These are phyloP conservation scores for Lanius collurio DNA, from an alignment of 2,113 vertebrate genomes.

Conservation along the genomic window DNA sequence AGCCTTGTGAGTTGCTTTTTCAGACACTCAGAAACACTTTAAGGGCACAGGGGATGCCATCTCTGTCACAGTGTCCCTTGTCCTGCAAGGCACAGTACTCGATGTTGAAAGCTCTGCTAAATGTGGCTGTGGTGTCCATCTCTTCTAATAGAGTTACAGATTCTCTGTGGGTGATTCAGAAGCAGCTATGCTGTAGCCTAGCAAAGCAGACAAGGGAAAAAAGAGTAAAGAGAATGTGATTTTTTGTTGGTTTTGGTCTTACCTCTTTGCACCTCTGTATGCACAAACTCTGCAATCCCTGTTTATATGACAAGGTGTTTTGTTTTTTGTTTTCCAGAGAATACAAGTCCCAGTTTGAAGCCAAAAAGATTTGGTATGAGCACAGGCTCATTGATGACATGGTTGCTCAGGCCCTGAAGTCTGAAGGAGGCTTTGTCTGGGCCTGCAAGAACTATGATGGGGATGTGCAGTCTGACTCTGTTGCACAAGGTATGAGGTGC, in stretches of 20 bases:
- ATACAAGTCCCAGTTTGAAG: slow-evolving; percentile 89
- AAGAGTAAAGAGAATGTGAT: neutral
- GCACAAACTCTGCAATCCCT: neutral
- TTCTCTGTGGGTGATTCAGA: neutral
- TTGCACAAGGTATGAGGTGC: slow-evolving; percentile 87
- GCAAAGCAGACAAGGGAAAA: neutral
- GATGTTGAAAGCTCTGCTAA: neutral
- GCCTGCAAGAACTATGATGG: slow-evolving; percentile 99
- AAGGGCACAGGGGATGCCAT: too few relatives aligned
- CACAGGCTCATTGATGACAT: slow-evolving; percentile 98
- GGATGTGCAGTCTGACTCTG: slow-evolving; percentile 97
- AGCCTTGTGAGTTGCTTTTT: neutral
- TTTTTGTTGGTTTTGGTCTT: neutral
- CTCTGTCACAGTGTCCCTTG: neutral
- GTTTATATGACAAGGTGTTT: neutral
- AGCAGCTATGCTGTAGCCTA: neutral
- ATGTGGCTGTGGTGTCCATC: neutral
- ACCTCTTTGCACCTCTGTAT: neutral
- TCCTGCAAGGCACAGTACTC: neutral
- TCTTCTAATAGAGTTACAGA: neutral
- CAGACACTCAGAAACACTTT: neutral
- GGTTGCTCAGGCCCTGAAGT: slow-evolving; percentile 98
- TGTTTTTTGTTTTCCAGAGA: slow-evolving; percentile 73
- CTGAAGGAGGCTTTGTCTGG: slow-evolving; percentile 98
- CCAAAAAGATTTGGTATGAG: slow-evolving; percentile 95